Conservation (phyloP, 2,797 vertebrate species). For the Miichthys miiuy region DNA sequence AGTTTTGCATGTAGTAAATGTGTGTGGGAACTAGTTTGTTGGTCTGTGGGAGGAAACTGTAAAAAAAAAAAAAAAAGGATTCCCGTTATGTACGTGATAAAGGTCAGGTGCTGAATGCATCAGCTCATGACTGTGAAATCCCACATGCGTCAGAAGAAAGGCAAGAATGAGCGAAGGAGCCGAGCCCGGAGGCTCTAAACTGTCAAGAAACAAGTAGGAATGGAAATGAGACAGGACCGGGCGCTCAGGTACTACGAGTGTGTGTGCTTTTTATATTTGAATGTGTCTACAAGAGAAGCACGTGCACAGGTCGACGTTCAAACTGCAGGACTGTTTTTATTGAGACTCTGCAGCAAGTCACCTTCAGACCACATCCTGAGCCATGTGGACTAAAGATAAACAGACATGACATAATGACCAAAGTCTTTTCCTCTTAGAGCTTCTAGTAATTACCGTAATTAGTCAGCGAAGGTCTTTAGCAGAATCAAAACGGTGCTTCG, state of each 20-base stretch:
- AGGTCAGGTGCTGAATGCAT: slow-evolving; percentile 70
- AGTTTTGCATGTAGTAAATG: slow-evolving; percentile 53
- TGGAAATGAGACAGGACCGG: slow-evolving; percentile 13
- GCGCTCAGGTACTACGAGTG: not conserved
- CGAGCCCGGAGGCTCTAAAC: slow-evolving; percentile 14
- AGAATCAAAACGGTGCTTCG: slow-evolving; percentile 27
- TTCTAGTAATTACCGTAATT: slow-evolving; percentile 30
- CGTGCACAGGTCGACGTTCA: slow-evolving; percentile 8
- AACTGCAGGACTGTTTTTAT: not conserved
- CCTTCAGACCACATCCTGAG: not conserved
- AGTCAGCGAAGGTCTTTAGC: slow-evolving; percentile 25
- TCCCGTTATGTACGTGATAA: slow-evolving; percentile 65
- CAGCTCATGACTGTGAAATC: slow-evolving; percentile 71
- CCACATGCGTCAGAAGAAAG: slow-evolving; percentile 71
- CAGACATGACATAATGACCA: not conserved
- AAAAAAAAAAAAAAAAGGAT: slow-evolving; percentile 71
- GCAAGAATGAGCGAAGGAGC: slow-evolving; percentile 38
- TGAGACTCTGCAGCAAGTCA: slow-evolving; percentile 1
- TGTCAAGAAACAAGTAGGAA: slow-evolving; percentile 23
- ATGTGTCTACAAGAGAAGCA: not conserved
- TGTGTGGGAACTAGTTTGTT: slow-evolving; percentile 70
- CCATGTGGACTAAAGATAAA: not conserved
- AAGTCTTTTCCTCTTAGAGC: not conserved
- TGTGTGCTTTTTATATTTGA: slow-evolving; percentile 4
- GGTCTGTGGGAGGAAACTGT: slow-evolving; percentile 76